phyloP scores from a whole-genome alignment of 2,888 invertebrate species.

The Tipula helvola region DNA sequence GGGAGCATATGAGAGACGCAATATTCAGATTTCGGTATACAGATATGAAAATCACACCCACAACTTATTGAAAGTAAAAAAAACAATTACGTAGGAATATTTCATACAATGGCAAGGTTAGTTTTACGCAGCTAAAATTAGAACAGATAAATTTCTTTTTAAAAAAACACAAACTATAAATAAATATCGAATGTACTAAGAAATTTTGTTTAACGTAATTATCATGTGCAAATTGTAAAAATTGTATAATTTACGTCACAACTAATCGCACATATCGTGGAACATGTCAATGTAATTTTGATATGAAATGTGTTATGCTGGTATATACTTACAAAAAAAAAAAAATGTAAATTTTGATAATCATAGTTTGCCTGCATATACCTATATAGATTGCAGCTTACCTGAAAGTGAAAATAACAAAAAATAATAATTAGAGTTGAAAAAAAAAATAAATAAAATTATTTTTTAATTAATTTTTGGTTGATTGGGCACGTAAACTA shows the following conservation, averaged over 20 bases:
- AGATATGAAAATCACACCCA: background rate
- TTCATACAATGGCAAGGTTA: background rate
- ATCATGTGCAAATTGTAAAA: background rate
- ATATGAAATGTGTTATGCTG: background rate
- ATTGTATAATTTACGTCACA: too few relatives aligned
- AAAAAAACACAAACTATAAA: background rate
- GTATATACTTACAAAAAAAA: background rate
- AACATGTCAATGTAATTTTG: background rate
- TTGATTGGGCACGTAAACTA: background rate
- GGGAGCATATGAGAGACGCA: background rate
- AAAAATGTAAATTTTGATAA: background rate
- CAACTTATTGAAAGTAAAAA: background rate
- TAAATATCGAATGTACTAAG: background rate
- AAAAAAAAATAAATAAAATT: background rate
- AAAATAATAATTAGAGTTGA: background rate
- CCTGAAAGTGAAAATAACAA: background rate
- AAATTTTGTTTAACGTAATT: background rate
- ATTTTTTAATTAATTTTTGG: background rate
- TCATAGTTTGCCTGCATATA: background rate
- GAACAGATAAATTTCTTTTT: background rate
- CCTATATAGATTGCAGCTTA: background rate
- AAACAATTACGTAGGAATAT: background rate
- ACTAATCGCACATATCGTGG: background rate
- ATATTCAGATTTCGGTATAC: background rate
- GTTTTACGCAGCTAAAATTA: background rate